Evolutionary conservation across 2,797 vertebrate species (phyloP), one percentile per base, ranked within the genome.

Genomic region (Hafferia zeledoni): DNA sequence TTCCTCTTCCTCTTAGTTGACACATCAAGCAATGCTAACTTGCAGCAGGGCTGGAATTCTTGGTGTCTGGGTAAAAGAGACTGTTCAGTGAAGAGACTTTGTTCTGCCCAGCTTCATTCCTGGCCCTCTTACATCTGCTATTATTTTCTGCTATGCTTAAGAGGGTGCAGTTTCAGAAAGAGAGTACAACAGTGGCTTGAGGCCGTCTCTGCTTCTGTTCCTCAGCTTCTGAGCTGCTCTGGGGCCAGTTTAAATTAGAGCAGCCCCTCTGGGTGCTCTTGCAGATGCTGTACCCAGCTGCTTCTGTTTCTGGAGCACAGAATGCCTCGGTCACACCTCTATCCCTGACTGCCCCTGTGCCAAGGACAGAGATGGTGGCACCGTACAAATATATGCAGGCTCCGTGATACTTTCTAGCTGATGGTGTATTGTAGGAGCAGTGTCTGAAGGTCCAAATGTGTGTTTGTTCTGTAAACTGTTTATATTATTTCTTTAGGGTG

Each of bases 101-200:
- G 37, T 60, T 87, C 37, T 90, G 70, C 30, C 67, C 37, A 43
- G 46, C 20, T 82, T 92, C 14, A 3, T 91, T 89, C 52, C 87
- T 87, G 78, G 59, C 55, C 43, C 8, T 79, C 35, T 87, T 61
- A 77, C 56, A 31, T 87, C 85, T 85, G 60, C 79, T 94, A 35
- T 89, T 93, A 57, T 77, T 89, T 94, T 89, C 70, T 95, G 55
- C 80, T 5, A 11, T 83, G 61, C 37, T 93, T 95, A 72, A 23
- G 47, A 90, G 88, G 90, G 65, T 95, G 49, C 69, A 41, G 57
- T 60, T 94, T 90, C 41, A 47, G 83, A 57, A 90, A 44, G 71
- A 90, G 76, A 95, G 92, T 94, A 93, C 93, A 93, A 22, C 56
- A 81, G 79, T 93, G 90, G 83, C 94, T 95, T 90, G 63, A 90